Base-by-base conservation (phyloP, 2,797 vertebrate species). In the Phoebastria nigripes region DNA sequence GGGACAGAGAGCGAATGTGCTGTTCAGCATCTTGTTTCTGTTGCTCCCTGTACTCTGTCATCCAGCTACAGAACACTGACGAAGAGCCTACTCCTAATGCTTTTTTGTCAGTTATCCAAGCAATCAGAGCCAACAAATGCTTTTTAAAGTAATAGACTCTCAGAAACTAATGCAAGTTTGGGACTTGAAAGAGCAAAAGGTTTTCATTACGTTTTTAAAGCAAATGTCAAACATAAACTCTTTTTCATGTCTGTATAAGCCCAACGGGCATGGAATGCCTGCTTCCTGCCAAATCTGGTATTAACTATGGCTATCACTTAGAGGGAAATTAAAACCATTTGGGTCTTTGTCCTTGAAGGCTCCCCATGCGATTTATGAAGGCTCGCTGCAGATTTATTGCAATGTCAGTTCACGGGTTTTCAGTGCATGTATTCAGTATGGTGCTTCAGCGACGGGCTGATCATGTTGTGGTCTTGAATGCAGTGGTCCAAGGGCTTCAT, bases 121-220 rank as follows among this genome's bases (percentile, higher is more conserved):
- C 55, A 93, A 90, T 83, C 44, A 42, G 56, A 94, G 76, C 66
- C 67, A 81, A n/a, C 10, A 47, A 71, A 61, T 51, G 52, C n/a
- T 87, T 89, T 35, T 41, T 26, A 47, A 88, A 86, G 42, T 55
- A 78, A 82, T 25, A 77, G 65, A 72, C 28, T 86, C 78, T 52
- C 63, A 63, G 51, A 82, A 94, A 85, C 19, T 62, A 59, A 76
- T 92, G 55, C 58, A 63, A 49, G 39, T 73, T 80, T n/a, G 33
- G 11, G 35, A 70, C 81, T 87, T 80, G 63, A 92, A 87, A 65
- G 61, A 88, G 67, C 62, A 90, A 93, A 95, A 87, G 33, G 13
- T 89, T 95, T 93, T 89, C 42, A 82, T 94, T 95, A 93, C 41
- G 63, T 87, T 93, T 93, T 96, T 90, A 84, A 96, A 82, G 59